These are phyloP conservation scores for Cinclus cinclus DNA, from an alignment of 2,113 vertebrate species.

Conservation along the genomic window DNA sequence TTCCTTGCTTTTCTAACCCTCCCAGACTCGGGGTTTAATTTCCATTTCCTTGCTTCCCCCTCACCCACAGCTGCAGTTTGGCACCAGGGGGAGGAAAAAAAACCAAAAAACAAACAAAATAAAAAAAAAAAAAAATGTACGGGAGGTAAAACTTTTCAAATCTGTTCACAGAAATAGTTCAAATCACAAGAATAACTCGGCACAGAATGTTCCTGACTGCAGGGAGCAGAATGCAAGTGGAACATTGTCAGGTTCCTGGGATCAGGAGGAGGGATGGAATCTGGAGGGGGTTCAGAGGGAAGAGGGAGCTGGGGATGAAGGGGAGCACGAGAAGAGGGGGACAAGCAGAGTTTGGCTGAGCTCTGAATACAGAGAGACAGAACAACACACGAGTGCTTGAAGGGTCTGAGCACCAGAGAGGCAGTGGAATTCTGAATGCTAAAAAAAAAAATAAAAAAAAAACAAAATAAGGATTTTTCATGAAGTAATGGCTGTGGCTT, in stretches of 20 bases:
- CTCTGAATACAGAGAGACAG: not conserved
- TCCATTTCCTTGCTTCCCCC: not conserved
- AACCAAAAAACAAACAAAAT: not conserved
- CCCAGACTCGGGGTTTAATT: not conserved
- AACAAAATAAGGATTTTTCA: not conserved
- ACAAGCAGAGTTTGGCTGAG: not conserved
- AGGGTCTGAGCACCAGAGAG: not conserved
- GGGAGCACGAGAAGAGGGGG: not conserved
- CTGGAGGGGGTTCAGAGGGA: slow-evolving; percentile 17
- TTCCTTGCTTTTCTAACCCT: not conserved
- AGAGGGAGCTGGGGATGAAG: not conserved
- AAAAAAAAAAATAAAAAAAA: not conserved
- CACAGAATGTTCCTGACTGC: slow-evolving; percentile 29
- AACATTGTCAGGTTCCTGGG: slow-evolving; percentile 8
- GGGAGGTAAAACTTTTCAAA: not conserved
- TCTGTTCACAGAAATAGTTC: not conserved
- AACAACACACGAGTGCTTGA: not conserved
- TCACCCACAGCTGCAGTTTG: not conserved
- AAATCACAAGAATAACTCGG: not conserved
- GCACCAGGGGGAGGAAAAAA: not conserved
- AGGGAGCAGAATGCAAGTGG: not conserved
- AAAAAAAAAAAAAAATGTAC: not conserved
- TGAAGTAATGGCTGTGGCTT: not conserved
- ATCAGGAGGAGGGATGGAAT: not conserved
- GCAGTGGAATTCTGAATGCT: not conserved